These are phyloP conservation scores for Drosophila melanosoma DNA, from an alignment of 2,888 invertebrate genomes.

Conservation along the genomic window DNA sequence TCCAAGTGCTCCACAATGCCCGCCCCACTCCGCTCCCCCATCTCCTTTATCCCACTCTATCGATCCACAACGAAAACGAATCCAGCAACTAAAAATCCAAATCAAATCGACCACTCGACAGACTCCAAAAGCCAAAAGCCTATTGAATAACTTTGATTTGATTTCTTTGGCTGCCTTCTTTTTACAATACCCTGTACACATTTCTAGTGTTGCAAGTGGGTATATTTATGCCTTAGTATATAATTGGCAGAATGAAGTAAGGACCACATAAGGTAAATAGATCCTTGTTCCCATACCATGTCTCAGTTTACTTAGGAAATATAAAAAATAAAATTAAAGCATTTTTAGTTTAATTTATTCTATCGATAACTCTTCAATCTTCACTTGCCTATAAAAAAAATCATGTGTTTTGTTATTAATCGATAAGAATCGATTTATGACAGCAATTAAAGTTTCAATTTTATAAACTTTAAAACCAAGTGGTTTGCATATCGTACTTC, in stretches of 20 bases:
- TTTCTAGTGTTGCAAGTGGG: too few species aligned
- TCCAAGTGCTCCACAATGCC: slow-evolving; percentile 17
- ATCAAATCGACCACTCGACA: slow-evolving; percentile 64
- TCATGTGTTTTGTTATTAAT: too few species aligned
- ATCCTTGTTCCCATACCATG: not conserved
- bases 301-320: not conserved
- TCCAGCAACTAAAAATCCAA: slow-evolving; percentile 31
- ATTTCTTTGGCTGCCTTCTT: slow-evolving; percentile 46
- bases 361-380: too few species aligned
- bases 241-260: not conserved
- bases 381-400: too few species aligned
- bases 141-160: slow-evolving; percentile 74
- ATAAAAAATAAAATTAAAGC: not conserved
- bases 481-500: not conserved
- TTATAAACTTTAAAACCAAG: too few species aligned
- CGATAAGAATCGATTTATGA: not conserved
- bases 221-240: not conserved
- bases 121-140: slow-evolving; percentile 44
- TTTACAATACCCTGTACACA: not conserved
- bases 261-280: rapidly evolving
- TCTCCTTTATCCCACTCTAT: not conserved
- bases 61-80: slow-evolving; percentile 10
- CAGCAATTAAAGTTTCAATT: not conserved
- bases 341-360: not conserved
- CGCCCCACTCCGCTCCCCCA: not conserved